Conservation (phyloP, 2,797 vertebrate species). For the Gallinago nigripennis region DNA sequence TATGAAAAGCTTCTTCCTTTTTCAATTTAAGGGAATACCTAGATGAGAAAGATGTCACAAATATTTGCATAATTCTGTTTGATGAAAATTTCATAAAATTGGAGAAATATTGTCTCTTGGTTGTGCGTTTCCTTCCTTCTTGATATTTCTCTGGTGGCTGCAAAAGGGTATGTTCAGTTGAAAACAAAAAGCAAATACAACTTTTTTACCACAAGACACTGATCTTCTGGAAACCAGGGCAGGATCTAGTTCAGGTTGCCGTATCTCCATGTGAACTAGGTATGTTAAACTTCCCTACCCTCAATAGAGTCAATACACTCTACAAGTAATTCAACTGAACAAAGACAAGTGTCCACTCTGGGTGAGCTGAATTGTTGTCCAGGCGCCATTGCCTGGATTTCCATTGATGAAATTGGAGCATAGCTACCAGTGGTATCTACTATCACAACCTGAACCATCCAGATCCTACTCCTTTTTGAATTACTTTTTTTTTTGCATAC, state of each 20-base stretch:
- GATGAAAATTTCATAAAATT: not conserved
- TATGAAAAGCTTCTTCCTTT: not conserved
- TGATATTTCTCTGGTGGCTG: not conserved
- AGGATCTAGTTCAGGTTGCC: not conserved
- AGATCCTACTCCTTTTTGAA: not conserved
- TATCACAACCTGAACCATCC: not conserved
- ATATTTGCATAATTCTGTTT: not conserved
- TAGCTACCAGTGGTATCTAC: not conserved
- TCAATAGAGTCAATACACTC: not conserved
- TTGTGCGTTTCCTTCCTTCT: not conserved
- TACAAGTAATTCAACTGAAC: not conserved
- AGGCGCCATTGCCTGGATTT: not conserved
- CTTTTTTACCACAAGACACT: not conserved
- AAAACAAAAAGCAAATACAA: not conserved
- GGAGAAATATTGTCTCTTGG: not conserved
- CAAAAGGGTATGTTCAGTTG: not conserved
- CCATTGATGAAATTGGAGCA: not conserved
- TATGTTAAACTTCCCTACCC: not conserved
- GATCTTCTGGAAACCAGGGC: not conserved
- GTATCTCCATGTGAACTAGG: not conserved
- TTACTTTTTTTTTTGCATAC: not conserved
- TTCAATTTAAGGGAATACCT: not conserved
- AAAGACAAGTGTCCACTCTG: not conserved
- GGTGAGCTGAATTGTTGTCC: not conserved
- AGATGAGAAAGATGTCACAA: not conserved